Evolutionary conservation across 2,797 vertebrate species (phyloP), one percentile per base, ranked within the genome.

Genomic region (Tapirus indicus): DNA sequence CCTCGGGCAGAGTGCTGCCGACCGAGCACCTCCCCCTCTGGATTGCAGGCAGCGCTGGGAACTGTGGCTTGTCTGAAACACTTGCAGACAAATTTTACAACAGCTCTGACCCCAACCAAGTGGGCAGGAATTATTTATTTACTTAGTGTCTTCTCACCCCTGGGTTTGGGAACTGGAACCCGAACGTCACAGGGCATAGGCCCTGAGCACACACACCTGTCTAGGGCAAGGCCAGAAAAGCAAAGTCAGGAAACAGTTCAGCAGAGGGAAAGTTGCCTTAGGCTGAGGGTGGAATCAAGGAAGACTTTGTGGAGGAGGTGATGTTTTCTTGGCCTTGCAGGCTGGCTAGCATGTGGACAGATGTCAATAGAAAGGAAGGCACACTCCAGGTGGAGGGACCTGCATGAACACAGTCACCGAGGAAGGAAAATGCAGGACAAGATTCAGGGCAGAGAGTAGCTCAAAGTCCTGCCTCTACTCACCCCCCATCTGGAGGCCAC

Each of bases 11-110:
- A 44, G 32, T 4, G 8, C 49, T 18, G 58, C 52, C 23, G 54
- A 32, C 0, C 0, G 23, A 66, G 29, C 5, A 0, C 23, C 44
- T 21, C 10, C 21, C 1, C 16, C 21, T 27, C 41, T 66, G 32
- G 58, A 4, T n/a, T 23, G n/a, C 77, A 41, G 56, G 60, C 95
- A 64, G 44, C 16, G 14, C 72, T 3, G 21, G 78, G 54, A 90
- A 44, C n/a, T 52, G 56, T 56, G 58, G 38, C 41, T 71, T 89
- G 93, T 79, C 85, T 47, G n/a, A 52, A 62, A 69, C 54, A 52
- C 25, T 79, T 83, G 72, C 41, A 64, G 80, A n/a, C 44, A 69
- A 41, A 54, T 60, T 77, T 71, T 35, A 84, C 88, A 68, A 66
- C n/a, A 95, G 29, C 60, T 85, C 75, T 47, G 52, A 52, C n/a